Base-by-base conservation (phyloP, 2,888 invertebrate species). In the Pseudolycoriella hygida region DNA sequence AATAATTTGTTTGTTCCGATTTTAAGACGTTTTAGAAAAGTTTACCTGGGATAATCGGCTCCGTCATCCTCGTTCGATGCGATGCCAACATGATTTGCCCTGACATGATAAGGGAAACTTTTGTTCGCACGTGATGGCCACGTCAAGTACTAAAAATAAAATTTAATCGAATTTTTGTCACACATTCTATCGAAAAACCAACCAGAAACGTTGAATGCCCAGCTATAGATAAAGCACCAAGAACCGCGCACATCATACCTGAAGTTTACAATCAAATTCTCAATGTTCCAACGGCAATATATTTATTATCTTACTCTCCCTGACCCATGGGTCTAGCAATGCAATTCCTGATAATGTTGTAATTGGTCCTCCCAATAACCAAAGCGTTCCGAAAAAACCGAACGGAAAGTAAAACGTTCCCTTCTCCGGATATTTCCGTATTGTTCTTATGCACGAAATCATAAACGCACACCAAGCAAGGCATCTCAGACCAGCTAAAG, bases 61-160 rank as follows among this genome's bases (percentile, higher is more conserved):
- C 53, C 51, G 43, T 53, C 50, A 49, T 56, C 50, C 37, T 56
- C 54, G 1, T 51, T 60, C 46, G 72, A 65, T 60, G 77, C 75
- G 76, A 79, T 77, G 2, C 78, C 79, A 20, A 81, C 78, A 66
- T 89, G 88, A 1, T 83, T 81, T 0, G 89, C 89, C 44, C 87
- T 67, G 20, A 90, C 87, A 59, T 92, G 90, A 60, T 85, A 92
- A 0, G 92, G 92, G 56, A 92, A 90, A 58, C 87, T 87, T 56
- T 79, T 80, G 59, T 90, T 90, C 0, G 86, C 85, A 48, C 82
- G 78, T 2, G 83, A 80, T 2, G 92, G 92, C 57, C 87, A 67
- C 0, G 89, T 89, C 46, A 90, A 59, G 47, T 83, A 63, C 85
- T 86, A 64, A 3, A 70, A 69, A 50, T 48, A 25, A 47, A 46